A percentile compares a stretch with the other conserved stretches of the same genome.
phyloP scores from a whole-genome alignment of 2,113 vertebrate genomes.

The Tonatia bakeri region DNA sequence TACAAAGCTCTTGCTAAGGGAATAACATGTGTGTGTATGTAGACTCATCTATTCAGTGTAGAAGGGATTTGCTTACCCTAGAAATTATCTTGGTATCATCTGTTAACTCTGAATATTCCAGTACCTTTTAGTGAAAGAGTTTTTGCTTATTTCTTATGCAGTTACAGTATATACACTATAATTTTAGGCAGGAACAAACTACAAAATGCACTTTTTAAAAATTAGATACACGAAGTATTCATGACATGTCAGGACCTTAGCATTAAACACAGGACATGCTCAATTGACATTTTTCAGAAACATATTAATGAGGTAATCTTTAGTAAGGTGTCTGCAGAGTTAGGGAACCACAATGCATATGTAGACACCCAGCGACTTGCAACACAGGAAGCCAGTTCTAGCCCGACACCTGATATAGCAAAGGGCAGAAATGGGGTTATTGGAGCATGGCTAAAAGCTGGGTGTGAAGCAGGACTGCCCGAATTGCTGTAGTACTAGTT shows the following conservation, averaged over 20 bases:
- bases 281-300: background rate
- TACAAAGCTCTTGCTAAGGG: background rate
- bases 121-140: background rate
- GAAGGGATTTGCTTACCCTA: background rate
- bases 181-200: background rate
- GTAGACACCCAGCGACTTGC: background rate
- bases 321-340: background rate
- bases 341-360: background rate
- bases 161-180: background rate
- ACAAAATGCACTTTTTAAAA: background rate
- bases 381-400: background rate
- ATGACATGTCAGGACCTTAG: background rate
- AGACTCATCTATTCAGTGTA: background rate
- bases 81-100: background rate
- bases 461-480: accelerated
- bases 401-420: background rate
- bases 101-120: background rate
- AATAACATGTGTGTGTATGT: accelerated
- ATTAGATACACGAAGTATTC: background rate
- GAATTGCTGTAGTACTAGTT: accelerated
- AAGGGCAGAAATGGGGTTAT: accelerated
- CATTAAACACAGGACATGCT: background rate
- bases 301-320: background rate
- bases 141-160: background rate
- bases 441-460: background rate